Evolutionary conservation across 2,888 invertebrate species (phyloP).

Genomic region (Lottia gigantea): DNA sequence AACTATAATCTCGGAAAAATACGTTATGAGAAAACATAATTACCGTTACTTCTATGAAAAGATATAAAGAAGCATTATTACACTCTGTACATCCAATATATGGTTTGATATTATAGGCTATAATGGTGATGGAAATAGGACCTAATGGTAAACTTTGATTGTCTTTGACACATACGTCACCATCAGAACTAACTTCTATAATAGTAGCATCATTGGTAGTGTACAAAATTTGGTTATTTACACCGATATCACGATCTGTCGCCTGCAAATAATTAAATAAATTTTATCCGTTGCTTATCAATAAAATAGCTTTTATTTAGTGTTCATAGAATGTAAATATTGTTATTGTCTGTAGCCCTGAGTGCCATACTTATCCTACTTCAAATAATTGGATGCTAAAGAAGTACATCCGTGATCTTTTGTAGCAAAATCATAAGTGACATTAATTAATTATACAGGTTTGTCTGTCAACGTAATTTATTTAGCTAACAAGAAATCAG

Average conservation of each 20-base stretch:
- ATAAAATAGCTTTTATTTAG: no score
- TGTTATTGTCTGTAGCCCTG: no score
- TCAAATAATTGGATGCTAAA: no score
- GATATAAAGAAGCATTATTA: slow-evolving; percentile 4
- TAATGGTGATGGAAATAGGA: slow-evolving; percentile 4
- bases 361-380: no score
- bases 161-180: slow-evolving; percentile 6
- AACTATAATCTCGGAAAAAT: neutral
- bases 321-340: no score
- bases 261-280: slow-evolving; percentile 3
- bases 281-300: no score
- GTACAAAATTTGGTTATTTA: slow-evolving; percentile 17
- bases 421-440: no score
- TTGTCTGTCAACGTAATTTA: no score
- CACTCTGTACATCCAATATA: slow-evolving; percentile 10
- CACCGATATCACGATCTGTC: slow-evolving; percentile 14
- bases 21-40: neutral
- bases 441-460: no score
- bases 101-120: slow-evolving; percentile 15
- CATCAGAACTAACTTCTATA: slow-evolving; percentile 6
- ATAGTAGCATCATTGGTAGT: neutral
- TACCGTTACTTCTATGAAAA: slow-evolving; percentile 12
- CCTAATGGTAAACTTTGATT: slow-evolving; percentile 7
- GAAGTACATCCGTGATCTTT: no score
- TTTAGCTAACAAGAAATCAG: no score